Evolutionary conservation across 2,113 vertebrate species (phyloP), one percentile per base, ranked within the genome.

Genomic region (Gambusia affinis): DNA sequence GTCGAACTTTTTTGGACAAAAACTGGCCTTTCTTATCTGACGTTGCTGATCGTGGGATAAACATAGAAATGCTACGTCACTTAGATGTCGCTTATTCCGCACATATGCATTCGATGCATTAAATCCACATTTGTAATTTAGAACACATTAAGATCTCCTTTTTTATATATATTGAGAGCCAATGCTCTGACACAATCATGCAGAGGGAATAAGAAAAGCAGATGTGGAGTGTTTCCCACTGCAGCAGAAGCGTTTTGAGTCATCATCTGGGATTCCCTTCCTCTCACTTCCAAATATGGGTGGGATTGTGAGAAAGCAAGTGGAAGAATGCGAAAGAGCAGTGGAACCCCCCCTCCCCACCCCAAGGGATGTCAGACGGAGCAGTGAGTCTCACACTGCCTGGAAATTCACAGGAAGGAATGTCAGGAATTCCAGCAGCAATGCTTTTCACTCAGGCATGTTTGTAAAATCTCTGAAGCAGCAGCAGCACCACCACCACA

Each of bases 221-320:
- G 90, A 93, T 93, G 92, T 91, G 91, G 84, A 91, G 89, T 87
- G 86, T 90, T 89, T 88, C 91, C 89, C 83, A 84, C 87, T 85
- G 89, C 92, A 83, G 81, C 86, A 73, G 72, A 74, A 28, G 75
- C 83, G 72, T 87, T 42, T 83, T 92, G 88, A 92, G 92, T 92
- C 92, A 92, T 91, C 87, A 89, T 92, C 86, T 86, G 92, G 93
- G 92, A 93, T 93, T 93, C 93, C 93, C 93, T 94, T 93, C 91
- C 91, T 92, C 88, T 91, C 83, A 75, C 89, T 90, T 93, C 92
- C 92, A 92, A 94, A 94, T 93, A 93, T 94, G 91, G 92, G 89
- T 89, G 91, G 85, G 87, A 91, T 91, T 86, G 87, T 77, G 81
- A 79, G 89, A 44, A 76, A 91, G 85, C 60, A 68, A 72, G 81